Percentiles rank a stretch among this genome's conserved stretches.
phyloP scores from a whole-genome alignment of 2,888 invertebrate genomes.

The Agonopterix subpropinquella region DNA sequence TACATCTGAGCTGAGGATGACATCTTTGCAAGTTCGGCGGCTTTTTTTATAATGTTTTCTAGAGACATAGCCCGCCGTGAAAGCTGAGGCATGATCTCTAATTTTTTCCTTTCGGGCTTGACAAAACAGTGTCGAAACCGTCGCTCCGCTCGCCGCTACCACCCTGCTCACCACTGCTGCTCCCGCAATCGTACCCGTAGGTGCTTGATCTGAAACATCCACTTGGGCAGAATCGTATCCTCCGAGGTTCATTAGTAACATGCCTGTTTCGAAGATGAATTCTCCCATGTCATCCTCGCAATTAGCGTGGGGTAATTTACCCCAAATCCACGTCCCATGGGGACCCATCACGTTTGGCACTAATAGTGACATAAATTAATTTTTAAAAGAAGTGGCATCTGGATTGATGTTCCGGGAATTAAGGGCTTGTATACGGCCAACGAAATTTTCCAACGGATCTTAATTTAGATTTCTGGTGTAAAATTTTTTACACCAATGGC shows the following conservation, averaged over 20 bases:
- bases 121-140: too few species aligned
- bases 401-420: constrained; percentile 14
- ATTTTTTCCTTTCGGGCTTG: neutral
- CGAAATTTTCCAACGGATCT: constrained; percentile 14
- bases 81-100: neutral
- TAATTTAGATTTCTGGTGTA: constrained; percentile 14
- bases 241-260: neutral
- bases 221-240: neutral
- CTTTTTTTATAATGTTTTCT: neutral
- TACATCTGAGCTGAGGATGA: neutral
- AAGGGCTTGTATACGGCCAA: constrained; percentile 11
- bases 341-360: constrained; percentile 9
- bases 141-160: neutral
- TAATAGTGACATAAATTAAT: constrained; percentile 12
- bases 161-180: neutral
- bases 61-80: neutral
- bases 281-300: constrained; percentile 4
- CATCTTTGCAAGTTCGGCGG: neutral
- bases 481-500: constrained; percentile 8
- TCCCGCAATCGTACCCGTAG: neutral
- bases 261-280: neutral
- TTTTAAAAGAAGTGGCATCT: constrained; percentile 10
- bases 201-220: neutral
- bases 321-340: too few species aligned
- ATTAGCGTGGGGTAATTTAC: constrained; percentile 6